Conservation (phyloP, 1,140 invertebrate species). For the Nebria ingens region DNA sequence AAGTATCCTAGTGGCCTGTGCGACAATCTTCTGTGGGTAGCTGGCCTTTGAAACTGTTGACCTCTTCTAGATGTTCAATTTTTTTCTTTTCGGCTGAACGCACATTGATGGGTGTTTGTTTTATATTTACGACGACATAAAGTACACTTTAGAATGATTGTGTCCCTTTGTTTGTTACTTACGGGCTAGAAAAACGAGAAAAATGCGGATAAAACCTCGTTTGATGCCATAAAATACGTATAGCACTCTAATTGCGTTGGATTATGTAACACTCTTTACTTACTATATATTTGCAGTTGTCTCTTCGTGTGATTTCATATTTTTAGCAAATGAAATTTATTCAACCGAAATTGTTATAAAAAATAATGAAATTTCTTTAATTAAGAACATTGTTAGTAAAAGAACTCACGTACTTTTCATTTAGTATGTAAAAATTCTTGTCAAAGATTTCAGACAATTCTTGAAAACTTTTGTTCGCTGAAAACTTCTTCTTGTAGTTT, state of each 20-base stretch:
- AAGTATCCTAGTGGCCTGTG: neutral
- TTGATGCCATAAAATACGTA: neutral
- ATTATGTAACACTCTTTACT: constrained; percentile 6
- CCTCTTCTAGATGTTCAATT: neutral
- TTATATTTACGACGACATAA: constrained; percentile 9
- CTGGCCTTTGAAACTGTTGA: neutral
- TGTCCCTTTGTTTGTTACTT: constrained; percentile 9
- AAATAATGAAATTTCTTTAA: too few species aligned
- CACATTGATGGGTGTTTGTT: constrained; percentile 7
- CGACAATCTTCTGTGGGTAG: neutral
- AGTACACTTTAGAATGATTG: constrained; percentile 6
- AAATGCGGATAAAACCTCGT: neutral
- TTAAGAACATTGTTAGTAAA: too few species aligned
- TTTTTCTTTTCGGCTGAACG: neutral
- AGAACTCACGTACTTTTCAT: too few species aligned
- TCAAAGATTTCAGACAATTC: too few species aligned
- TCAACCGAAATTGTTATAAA: too few species aligned
- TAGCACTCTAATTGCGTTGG: neutral
- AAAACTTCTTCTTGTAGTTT: too few species aligned
- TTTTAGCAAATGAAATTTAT: too few species aligned
- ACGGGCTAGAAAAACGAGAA: neutral
- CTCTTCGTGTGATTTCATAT: too few species aligned
- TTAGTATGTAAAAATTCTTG: too few species aligned
- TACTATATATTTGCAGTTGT: too few species aligned
- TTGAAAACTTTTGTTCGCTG: too few species aligned